Percentiles rank a stretch among this genome's conserved stretches.
phyloP scores from a whole-genome alignment of 2,113 vertebrate species.

The Eurypyga helias region DNA sequence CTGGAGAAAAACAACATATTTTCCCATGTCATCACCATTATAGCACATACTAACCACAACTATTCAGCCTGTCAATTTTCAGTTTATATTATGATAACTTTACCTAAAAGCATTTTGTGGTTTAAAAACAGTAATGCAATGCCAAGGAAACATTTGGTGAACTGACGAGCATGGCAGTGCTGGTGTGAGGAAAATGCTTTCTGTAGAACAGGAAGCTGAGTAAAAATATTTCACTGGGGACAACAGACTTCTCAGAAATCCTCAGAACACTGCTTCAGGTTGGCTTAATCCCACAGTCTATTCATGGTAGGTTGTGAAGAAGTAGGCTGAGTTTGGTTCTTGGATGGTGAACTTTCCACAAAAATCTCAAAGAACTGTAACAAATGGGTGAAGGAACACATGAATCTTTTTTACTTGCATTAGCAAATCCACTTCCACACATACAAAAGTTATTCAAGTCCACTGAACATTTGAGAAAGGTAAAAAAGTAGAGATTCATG shows the following conservation, averaged over 20 bases:
- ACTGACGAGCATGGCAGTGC: not conserved
- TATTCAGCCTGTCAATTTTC: constrained; percentile 56
- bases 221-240: not conserved
- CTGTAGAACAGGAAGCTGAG: not conserved
- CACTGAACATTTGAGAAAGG: not conserved
- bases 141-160: constrained; percentile 48
- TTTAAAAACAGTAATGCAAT: constrained; percentile 61
- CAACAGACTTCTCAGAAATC: not conserved
- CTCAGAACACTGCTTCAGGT: not conserved
- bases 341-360: not conserved
- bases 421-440: not conserved
- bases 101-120: constrained; percentile 56
- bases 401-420: not conserved
- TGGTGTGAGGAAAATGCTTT: constrained; percentile 5
- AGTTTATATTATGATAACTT: constrained; percentile 61
- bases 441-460: not conserved
- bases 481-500: not conserved
- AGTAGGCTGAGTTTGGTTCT: not conserved
- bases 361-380: not conserved
- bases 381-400: not conserved
- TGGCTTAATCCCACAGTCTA: not conserved
- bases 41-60: constrained; percentile 34
- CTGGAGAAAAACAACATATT: constrained; percentile 49
- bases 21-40: constrained; percentile 40
- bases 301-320: not conserved